Base-by-base conservation (phyloP, 2,888 invertebrate species). In the Liodrosophila aerea region DNA sequence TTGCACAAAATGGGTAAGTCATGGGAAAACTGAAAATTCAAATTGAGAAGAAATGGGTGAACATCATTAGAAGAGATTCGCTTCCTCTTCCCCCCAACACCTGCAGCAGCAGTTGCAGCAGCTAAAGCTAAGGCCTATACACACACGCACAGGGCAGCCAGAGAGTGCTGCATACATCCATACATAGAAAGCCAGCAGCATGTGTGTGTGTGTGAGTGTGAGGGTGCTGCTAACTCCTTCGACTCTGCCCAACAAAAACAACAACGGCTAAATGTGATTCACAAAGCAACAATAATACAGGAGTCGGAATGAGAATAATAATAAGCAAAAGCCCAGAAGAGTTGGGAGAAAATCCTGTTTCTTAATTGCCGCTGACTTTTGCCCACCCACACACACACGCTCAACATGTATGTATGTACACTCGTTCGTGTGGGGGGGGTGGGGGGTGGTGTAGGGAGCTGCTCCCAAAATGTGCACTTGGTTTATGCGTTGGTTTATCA, bases 1-100 rank as follows among this genome's bases (percentile, higher is more conserved):
- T 61, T 80, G 82, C 85, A 80, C 18, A 80, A 80, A 77, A 82
- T 85, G 63, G 78, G 78, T 80, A 50, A 85, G 85, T 69, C 27
- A 18, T 27, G 29, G 8, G 8, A 18, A 9, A 8, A 37, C 22
- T 5, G 22, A 30, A 13, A 12, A 34, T 7, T 8, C 7, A n/a
- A 58, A 11, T 16, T 5, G n/a, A 7, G 15, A 18, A 12, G 5
- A 12, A 16, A 5, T 15, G 37, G n/a, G 7, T n/a, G n/a, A n/a
- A n/a, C n/a, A n/a, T n/a, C n/a, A n/a, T n/a, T n/a, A 12, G 41
- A 12, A 30, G 29, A 18, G 41, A 22, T 22, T 7, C 30, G n/a
- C 44, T 56, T 31, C 37, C 56, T 47, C 54, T 53, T 45, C 60
- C 33, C 16, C 45, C 15, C 68, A 58, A 46, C 63, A 73, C 53